These are phyloP conservation scores for Eclectus roratus DNA, from an alignment of 2,113 vertebrate species.

Conservation along the genomic window DNA sequence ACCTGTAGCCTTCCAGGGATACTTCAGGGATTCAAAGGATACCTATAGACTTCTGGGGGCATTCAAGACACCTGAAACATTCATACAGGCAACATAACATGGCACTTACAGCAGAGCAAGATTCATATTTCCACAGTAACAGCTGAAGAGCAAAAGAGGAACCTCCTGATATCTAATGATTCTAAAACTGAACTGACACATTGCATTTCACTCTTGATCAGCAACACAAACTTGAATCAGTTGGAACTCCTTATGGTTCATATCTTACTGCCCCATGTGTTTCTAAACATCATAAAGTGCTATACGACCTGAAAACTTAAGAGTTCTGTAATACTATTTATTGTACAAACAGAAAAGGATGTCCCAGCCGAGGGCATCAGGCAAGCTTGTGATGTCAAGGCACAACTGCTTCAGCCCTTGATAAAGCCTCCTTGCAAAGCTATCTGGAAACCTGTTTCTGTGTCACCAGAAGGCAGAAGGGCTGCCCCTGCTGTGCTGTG, in stretches of 20 bases:
- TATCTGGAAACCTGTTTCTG: neutral
- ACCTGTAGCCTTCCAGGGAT: neutral
- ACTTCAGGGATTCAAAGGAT: neutral
- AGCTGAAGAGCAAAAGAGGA: neutral
- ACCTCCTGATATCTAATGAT: neutral
- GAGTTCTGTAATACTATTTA: neutral
- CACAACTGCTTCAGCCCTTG: neutral
- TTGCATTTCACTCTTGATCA: neutral
- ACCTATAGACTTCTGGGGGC: neutral
- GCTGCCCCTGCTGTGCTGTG: neutral
- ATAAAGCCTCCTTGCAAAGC: neutral
- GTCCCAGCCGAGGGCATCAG: neutral
- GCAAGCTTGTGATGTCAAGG: neutral
- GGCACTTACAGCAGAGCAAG: neutral
- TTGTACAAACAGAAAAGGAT: neutral
- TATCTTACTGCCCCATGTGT: neutral
- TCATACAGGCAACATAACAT: neutral
- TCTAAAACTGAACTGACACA: neutral
- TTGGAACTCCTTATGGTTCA: neutral
- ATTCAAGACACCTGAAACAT: neutral
- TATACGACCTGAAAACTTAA: neutral
- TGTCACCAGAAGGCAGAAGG: neutral
- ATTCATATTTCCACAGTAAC: neutral
- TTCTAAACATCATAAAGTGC: neutral
- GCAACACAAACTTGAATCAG: neutral